Evolutionary conservation across 1,140 invertebrate genomes (phyloP), one percentile per base, ranked within the genome.

Genomic region (Drosophila pruinosa): DNA sequence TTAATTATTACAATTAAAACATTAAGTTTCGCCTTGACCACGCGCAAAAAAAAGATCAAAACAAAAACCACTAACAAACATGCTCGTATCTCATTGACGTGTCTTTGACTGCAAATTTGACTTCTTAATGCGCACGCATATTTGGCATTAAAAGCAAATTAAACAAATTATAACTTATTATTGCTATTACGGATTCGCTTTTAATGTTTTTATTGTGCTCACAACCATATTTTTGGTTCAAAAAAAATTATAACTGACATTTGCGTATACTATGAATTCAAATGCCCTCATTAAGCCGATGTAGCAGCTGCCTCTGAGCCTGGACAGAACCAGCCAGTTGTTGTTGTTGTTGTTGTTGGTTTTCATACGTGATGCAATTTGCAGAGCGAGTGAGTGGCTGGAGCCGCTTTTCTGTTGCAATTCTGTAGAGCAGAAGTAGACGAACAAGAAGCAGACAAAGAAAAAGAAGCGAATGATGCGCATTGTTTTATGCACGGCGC

Each of bases 1-100:
- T 73, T 70, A 86, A 81, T 77, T 81, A 85, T 81, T 58, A 79
- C 68, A 85, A 86, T 77, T 86, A 81, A 81, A 79, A 53, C 65
- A 74, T 71, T 77, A 70, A 61, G 48, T 50, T 61, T 76, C 8
- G 73, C 80, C 76, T 86, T 86, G 81, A 50, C 57, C 47, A 41
- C 17, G 41, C 48, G 38, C 48, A 19, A 56, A 57, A 57, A 58
- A 12, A 57, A 57, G 45, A 12, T 7, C 2, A 41, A 19, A 34
- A 45, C 17, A 24, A 64, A 64, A 36, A 43, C 17, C 10, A 39
- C 50, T 6, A 41, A 28, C 15, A 69, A 54, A 53, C 43, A 24
- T n/a, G n/a, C 3, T 22, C 6, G 45, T 19, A 43, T 41, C 52
- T 58, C 69, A 67, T 67, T 72, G 62, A 72, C 62, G 62, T 72